Base-by-base conservation (phyloP, 2,888 invertebrate genomes). In the Octodonta nipae region DNA sequence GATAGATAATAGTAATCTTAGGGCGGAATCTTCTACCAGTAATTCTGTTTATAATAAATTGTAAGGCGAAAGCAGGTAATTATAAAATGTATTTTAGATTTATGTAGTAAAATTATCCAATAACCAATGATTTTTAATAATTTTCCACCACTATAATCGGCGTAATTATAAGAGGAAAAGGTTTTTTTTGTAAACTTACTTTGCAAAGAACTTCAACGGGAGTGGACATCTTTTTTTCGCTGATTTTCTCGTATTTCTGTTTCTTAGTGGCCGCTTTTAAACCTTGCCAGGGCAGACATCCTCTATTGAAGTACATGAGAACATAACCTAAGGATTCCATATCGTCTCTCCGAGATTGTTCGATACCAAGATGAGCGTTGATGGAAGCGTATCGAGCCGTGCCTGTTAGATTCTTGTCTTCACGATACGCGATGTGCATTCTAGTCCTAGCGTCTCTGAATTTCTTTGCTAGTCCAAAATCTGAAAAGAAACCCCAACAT, bases 291-390 rank as follows among this genome's bases (percentile, higher is more conserved):
- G 95, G 93, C 53, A 96, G 68, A 40, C 84, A 83, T 39, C 91
- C 89, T 47, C 84, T 74, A 66, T 85, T 95, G 71, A 88, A 98
- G 70, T 98, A 98, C 95, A 99, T 96, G 58, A 99, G 80, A 44
- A 98, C 96, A 63, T 98, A 98, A 46, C 96, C 96, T 45, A 96
- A 73, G 7, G 95, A 95, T 66, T 98, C 98, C 88, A 99, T 89
- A 64, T 98, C 98, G 67, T 98, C 98, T 46, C 98, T 76, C 47
- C 98, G 82, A 54, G 93, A 92, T 63, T 95, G 95, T 65, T 96
- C 95, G 62, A 95, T 95, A 51, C 96, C 96, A 58, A 96, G 74
- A 68, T 98, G 98, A 46, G 98, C 96, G 68, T 98, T 99, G 60
- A 98, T 96, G 43, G 93, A 93, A 45, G 98, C 98, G 67, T 98